Evolutionary conservation across 2,797 vertebrate genomes (phyloP).

Genomic region (Orientallactaga sibirica): DNA sequence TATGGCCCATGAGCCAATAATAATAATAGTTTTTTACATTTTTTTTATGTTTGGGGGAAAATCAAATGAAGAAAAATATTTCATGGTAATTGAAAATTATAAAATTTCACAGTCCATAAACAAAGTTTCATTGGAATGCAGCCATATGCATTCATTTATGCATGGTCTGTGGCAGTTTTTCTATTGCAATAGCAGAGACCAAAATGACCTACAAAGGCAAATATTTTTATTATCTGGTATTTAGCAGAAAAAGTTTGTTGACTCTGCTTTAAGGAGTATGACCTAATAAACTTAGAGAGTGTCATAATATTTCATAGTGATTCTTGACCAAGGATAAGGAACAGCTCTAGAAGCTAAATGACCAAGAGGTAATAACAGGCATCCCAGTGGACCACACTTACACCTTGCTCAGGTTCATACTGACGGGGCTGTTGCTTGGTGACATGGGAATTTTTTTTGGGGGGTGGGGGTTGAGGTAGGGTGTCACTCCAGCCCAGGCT

Average conservation of each 20-base stretch:
- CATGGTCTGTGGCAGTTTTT: neutral
- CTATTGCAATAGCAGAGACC: neutral
- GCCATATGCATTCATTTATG: neutral
- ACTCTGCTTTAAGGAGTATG: neutral
- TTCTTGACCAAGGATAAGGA: constrained; percentile 1
- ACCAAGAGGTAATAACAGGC: neutral
- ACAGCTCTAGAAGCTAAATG: neutral
- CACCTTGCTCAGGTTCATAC: neutral
- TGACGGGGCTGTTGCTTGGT: neutral
- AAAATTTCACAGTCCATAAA: constrained; percentile 2
- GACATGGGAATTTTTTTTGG: neutral
- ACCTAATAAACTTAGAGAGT: neutral
- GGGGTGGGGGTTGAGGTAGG: too few relatives aligned
- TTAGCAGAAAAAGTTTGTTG: neutral
- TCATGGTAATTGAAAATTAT: neutral
- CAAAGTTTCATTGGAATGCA: constrained; percentile 9
- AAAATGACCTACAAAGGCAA: neutral
- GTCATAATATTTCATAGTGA: neutral
- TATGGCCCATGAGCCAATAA: constrained; percentile 11
- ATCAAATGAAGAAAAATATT: constrained; percentile 41
- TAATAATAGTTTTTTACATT: constrained; percentile 28
- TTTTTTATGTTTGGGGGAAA: constrained; percentile 46
- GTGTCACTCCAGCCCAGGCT: too few relatives aligned
- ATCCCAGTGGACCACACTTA: neutral
- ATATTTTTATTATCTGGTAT: neutral